phyloP scores from a whole-genome alignment of 1,140 invertebrate genomes.

The Ceratoteleas bidentatus region DNA sequence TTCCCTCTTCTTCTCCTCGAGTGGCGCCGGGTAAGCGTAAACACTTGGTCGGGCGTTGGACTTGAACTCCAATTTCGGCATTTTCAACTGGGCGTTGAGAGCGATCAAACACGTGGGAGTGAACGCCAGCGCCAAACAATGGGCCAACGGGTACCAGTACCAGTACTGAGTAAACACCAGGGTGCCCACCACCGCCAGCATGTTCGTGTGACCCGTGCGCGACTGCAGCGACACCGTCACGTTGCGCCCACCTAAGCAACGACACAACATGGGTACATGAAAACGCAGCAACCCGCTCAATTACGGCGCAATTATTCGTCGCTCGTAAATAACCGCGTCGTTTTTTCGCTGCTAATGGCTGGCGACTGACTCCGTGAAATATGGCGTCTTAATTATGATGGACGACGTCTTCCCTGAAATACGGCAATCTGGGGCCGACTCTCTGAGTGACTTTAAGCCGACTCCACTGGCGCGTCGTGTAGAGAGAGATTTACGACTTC shows the following conservation, averaged over 20 bases:
- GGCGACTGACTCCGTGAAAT: slow-evolving; percentile 34
- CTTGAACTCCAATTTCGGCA: slow-evolving; percentile 96
- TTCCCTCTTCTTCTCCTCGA: slow-evolving; percentile 99
- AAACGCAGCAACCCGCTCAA: too few species aligned
- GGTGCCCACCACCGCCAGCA: slow-evolving; percentile 98
- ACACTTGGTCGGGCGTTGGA: slow-evolving; percentile 97
- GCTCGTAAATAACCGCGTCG: too few species aligned
- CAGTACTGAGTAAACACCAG: slow-evolving; percentile 99
- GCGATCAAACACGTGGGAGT: slow-evolving; percentile 98
- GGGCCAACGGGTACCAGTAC: slow-evolving; percentile 99
- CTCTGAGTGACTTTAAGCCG: slow-evolving; percentile 28
- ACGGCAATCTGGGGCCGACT: slow-evolving; percentile 2
- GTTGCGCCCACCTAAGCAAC: slow-evolving; percentile 93
- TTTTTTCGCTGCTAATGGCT: too few species aligned
- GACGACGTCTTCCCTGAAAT: slow-evolving; percentile 30
- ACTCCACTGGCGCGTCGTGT: slow-evolving; percentile 5
- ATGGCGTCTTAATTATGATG: slow-evolving; percentile 54
- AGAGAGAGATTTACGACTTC: slow-evolving; percentile 58
- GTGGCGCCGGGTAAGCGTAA: slow-evolving; percentile 97
- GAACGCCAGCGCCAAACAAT: slow-evolving; percentile 97
- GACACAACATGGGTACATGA: too few species aligned
- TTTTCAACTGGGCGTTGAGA: slow-evolving; percentile 97
- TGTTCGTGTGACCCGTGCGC: slow-evolving; percentile 98
- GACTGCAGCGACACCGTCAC: slow-evolving; percentile 97
- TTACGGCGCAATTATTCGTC: too few species aligned